Base-by-base conservation (phyloP, 2,888 invertebrate genomes). In the Alviniconcha strummeri region DNA sequence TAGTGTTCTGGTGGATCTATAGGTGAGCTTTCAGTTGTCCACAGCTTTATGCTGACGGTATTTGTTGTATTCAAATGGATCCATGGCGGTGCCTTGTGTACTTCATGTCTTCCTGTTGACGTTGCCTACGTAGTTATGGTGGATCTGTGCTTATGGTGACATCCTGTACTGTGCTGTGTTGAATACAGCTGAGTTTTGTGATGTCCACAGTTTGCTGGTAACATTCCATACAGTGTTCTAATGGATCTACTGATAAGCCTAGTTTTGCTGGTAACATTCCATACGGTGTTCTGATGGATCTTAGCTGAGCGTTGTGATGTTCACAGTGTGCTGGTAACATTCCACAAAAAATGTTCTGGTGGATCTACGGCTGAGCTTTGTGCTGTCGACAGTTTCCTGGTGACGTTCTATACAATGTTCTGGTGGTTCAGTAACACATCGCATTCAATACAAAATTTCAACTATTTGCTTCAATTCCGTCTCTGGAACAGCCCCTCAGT, bases 91-190 rank as follows among this genome's bases (percentile, higher is more conserved):
- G 36, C 36, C 36, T 36, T 36, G 36, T 36, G 36, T 36, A 2
- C 15, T 15, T 4, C 8, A 15, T 85, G 91, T 91, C 57, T 86
- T 89, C 4, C 71, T 90, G 75, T 87, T 86, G 17, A 92, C 93
- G 7, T 93, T 93, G 82, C 88, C 91, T 8, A 92, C 93, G 0
- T 90, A 92, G 11, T 93, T 92, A 87, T 93, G 93, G 93, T 91
- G 93, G 4, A 83, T 93, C 85, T 93, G 36, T 36, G 36, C 36
- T 36, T 36, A 36, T 90, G 75, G 87, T 86, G 17, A 92, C 93
- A 7, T 93, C 93, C 83, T 88, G 92, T 8, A 92, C 93, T 0
- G 90, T 92, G 11, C 93, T 92, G 87, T 93, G 93, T 93, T 91
- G 93, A 3, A 83, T 93, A 92, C 85, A 93, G 93, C 36, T 36